phyloP scores from a whole-genome alignment of 2,113 vertebrate genomes.

The Mastomys coucha region DNA sequence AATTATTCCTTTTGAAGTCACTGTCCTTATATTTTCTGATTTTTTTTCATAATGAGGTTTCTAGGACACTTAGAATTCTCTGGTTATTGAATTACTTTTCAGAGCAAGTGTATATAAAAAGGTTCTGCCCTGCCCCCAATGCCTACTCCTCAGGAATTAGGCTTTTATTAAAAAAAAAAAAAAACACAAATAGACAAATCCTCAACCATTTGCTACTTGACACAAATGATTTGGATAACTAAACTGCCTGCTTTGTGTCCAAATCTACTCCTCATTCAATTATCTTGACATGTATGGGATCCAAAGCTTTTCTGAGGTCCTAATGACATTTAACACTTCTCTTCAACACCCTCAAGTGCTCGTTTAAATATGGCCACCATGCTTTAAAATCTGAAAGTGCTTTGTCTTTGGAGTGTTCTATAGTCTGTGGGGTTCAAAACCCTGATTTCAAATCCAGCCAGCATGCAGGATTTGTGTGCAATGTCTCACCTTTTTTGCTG shows the following conservation, averaged over 20 bases:
- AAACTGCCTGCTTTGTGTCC: constrained; percentile 34
- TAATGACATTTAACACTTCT: constrained; percentile 56
- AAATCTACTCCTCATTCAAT: constrained; percentile 30
- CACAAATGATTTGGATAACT: constrained; percentile 43
- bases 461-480: not conserved
- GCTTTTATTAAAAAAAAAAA: constrained; percentile 11
- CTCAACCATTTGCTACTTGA: constrained; percentile 52
- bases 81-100: not conserved
- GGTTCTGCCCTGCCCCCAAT: not conserved
- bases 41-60: constrained; percentile 64
- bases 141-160: not conserved
- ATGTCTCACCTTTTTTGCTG: not conserved
- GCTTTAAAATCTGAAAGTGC: constrained; percentile 40
- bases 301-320: not conserved
- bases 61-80: not conserved
- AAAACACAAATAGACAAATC: constrained; percentile 53
- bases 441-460: not conserved
- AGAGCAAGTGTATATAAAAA: constrained; percentile 36
- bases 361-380: constrained; percentile 18
- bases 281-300: constrained; percentile 35
- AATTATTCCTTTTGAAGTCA: not conserved
- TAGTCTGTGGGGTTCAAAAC: not conserved
- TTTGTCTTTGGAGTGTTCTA: constrained; percentile 51
- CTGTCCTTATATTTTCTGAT: constrained; percentile 33
- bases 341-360: not conserved